phyloP scores from a whole-genome alignment of 2,113 vertebrate species.

The Thomomys bottae region DNA sequence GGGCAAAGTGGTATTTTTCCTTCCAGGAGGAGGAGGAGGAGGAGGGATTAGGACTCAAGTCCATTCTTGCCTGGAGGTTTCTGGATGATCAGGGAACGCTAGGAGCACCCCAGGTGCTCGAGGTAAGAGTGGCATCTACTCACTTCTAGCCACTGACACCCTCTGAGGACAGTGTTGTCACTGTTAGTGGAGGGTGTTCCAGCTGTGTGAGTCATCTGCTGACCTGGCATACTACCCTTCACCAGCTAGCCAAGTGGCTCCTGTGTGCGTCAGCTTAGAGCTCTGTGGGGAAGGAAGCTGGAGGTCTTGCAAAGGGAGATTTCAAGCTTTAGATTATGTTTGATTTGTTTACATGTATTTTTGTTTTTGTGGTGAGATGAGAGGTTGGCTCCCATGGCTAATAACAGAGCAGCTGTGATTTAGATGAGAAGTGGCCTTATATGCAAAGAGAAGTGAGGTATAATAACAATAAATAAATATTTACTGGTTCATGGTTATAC shows the following conservation, averaged over 20 bases:
- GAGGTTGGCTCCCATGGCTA: neutral
- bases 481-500: constrained; percentile 7
- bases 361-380: neutral
- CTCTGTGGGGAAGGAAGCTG: constrained; percentile 42
- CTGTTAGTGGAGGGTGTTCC: neutral
- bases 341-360: neutral
- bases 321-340: neutral
- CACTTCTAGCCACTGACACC: neutral
- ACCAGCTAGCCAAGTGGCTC: constrained; percentile 6
- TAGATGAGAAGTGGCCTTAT: neutral
- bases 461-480: neutral
- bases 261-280: constrained; percentile 17
- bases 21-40: neutral
- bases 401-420: neutral
- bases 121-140: constrained; percentile 33
- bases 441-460: neutral
- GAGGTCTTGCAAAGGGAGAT: constrained; percentile 15
- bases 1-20: constrained; percentile 20
- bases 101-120: neutral
- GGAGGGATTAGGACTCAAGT: neutral
- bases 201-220: constrained; percentile 59
- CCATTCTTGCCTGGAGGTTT: neutral
- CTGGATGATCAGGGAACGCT: neutral
- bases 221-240: constrained; percentile 50
- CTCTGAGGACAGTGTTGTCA: neutral